Base-by-base conservation (phyloP, 1,140 invertebrate species). In the Diploscapter pachys region DNA sequence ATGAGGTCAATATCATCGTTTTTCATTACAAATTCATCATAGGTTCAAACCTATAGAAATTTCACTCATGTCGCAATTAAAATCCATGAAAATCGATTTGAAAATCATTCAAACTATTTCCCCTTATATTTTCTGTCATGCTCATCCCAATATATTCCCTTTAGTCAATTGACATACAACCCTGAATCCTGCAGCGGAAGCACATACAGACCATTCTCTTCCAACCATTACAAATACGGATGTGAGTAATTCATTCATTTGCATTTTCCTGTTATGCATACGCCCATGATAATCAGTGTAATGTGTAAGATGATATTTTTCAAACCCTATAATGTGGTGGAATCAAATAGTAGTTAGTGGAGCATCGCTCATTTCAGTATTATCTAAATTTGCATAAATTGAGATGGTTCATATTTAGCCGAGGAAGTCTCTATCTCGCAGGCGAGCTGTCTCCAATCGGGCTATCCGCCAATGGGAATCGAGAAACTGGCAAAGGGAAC, bases 1-100 rank as follows among this genome's bases (percentile, higher is more conserved):
- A 86, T 85, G 61, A 85, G 83, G 83, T 85, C 55, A 56, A 65
- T 77, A 31, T 9, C 54, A 51, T 63, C 75, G 63, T 48, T 54
- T 55, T 5, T 50, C 3, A 48, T 61, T 3, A 9, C 53, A 50
- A 31, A 4, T 63, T n/a, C 49, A n/a, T 49, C 54, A 71, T 57
- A 13, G 52, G 11, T 59, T 59, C 53, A 6, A 63, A 4, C 9
- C 50, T 5, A 4, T 13, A 53, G 49, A 49, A 51, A 4, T 9
- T 68, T 13, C 3, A 49, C 57, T 4, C 11, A n/a, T 72, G 11
- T 51, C 8, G 4, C 5, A 62, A 63, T 52, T 11, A 55, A 4
- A 31, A 13, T 6, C n/a, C 9, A 6, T 49, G 9, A 13, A 6
- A n/a, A n/a, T 9, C 50, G 8, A n/a, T 53, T 49, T 67, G 65